Base-by-base conservation (phyloP, 2,113 vertebrate species). In the Smithornis capensis region DNA sequence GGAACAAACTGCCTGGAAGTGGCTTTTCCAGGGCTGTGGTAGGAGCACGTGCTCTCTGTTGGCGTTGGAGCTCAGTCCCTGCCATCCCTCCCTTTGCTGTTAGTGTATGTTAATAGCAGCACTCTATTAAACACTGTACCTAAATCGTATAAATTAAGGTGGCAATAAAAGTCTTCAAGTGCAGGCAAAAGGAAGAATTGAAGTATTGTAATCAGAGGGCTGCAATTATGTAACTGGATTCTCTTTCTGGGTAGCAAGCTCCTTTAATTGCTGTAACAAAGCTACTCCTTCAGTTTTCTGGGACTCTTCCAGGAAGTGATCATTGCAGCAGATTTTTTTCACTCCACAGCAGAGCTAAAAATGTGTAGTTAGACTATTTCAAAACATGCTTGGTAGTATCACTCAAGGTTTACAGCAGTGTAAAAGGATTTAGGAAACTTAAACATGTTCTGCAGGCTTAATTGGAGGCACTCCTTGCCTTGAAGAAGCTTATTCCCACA, bases 201-300 rank as follows among this genome's bases (percentile, higher is more conserved):
- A 89, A 96, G 91, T 86, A 92, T 97, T 97, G 96, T 98, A 97
- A 97, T 97, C 96, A 96, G 87, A 95, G 93, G 96, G 92, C 90
- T 88, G 68, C 69, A 87, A 92, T 98, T 98, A 98, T 97, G 96
- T 97, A 98, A 98, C 96, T 53, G 49, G 83, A 73, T 94, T 94
- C 79, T 94, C 94, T 92, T 93, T 94, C 83, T 97, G 89, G 92
- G 73, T 95, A 95, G 96, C 95, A 88, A 93, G 74, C 94, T 97
- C 78, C 92, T 97, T 97, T 97, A 96, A 96, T 97, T 95, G 96
- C 95, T 95, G 85, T 97, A 97, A 97, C 96, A 96, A 92, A 97
- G 95, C 97, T 96, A 88, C 91, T 97, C 95, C 93, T 97, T 97
- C 94, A 96, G 94, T 94, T 96, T 97, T 52, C 87, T 95, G 96